Evolutionary conservation across 2,113 vertebrate species (phyloP).

Genomic region (Euleptes europaea): DNA sequence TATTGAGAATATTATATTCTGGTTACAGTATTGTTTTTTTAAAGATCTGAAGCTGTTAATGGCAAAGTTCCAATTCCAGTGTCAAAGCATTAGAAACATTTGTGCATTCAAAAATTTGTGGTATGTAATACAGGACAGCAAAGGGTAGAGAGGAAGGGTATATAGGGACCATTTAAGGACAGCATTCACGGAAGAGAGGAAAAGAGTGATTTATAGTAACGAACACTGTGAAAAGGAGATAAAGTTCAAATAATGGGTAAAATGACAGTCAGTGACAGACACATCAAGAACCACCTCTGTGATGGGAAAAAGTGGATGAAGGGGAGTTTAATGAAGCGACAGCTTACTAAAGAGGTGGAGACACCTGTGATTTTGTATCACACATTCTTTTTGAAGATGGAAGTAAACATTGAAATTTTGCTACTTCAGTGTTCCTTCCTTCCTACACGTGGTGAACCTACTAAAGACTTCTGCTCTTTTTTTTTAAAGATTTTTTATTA

Average conservation of each 20-base stretch:
- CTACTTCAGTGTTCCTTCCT: no score
- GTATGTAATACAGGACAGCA: not conserved
- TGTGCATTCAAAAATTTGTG: not conserved
- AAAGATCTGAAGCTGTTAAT: not conserved
- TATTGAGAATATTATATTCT: not conserved
- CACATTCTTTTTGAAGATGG: not conserved
- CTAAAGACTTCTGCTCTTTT: no score
- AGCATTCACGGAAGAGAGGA: not conserved
- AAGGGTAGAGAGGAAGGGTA: not conserved
- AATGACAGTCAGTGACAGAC: not conserved
- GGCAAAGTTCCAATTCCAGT: not conserved
- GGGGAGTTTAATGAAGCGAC: not conserved
- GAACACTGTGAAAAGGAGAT: not conserved
- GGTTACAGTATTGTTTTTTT: not conserved
- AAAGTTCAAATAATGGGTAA: conserved; percentile 8
- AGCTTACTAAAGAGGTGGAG: not conserved
- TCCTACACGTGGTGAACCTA: no score
- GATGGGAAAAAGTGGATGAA: not conserved
- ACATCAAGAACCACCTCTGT: conserved; percentile 10
- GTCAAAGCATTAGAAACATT: not conserved
- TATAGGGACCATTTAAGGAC: not conserved
- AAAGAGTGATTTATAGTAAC: not conserved
- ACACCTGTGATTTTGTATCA: not conserved
- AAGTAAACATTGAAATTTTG: not conserved
- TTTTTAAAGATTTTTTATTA: no score